Evolutionary conservation across 2,113 vertebrate genomes (phyloP), one percentile per base, ranked within the genome.

Genomic region (Carlito syrichta): DNA sequence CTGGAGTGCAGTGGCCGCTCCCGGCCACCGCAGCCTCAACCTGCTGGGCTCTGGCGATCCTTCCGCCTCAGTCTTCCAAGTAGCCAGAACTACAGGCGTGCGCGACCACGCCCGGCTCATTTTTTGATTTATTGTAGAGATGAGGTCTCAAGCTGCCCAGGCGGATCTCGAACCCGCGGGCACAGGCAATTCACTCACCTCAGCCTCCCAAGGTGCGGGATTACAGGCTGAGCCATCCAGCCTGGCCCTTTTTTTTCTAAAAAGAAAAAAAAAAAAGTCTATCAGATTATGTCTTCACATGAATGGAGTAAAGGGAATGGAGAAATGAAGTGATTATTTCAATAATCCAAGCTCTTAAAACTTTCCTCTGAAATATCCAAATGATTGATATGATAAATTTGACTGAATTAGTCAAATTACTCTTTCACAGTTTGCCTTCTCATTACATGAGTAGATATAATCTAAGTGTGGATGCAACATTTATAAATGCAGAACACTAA

Each of bases 361-460:
- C 94, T 97, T 97, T 98, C 76, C 95, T 97, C 92, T 93, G 79
- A 96, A 97, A 97, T 96, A 97, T 96, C 79, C 50, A 89, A 93
- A 95, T 97, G 97, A 97, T 98, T 97, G 96, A 98, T 97, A 97
- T 97, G 97, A 97, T 97, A 97, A 97, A 97, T 97, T 96, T 97
- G 95, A 96, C 94, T 97, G 96, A 98, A 98, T 97, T 97, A 97
- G 96, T 96, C 96, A 98, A 98, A 97, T 98, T 93, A 93, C 89
- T 96, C 97, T 97, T 98, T 97, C 96, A 97, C 89, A 97, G 93
- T 95, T 96, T 97, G 96, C 95, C 91, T 97, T 96, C 96, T 97
- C 79, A 93, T 96, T 97, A 90, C 35, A 48, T 1, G 79, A 96
- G 76, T 71, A 96, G 91, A 95, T 94, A 95, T 89, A 96, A 73